Percentiles rank a stretch among this genome's conserved stretches.
These are phyloP conservation scores for Megaceryle torquata DNA, from an alignment of 2,113 vertebrate genomes.

Conservation along the genomic window DNA sequence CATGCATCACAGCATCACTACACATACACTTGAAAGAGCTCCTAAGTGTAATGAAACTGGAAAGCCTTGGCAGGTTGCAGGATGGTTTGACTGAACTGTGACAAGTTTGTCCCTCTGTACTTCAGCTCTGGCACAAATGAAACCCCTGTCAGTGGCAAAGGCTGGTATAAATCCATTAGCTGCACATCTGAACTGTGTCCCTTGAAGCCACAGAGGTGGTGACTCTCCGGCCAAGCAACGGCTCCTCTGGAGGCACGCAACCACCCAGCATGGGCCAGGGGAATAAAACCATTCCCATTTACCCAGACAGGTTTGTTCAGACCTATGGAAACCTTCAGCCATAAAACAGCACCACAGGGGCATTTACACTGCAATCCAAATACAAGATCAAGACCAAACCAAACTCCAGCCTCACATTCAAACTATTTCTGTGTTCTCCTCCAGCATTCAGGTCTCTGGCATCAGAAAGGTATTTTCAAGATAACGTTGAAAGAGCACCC, in stretches of 20 bases:
- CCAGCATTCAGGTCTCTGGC: not conserved
- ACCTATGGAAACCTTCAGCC: not conserved
- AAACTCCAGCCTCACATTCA: not conserved
- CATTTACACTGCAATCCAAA: not conserved
- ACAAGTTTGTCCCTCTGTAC: not conserved
- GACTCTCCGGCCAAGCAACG: not conserved
- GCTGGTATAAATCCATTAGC: not conserved
- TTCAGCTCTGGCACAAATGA: not conserved
- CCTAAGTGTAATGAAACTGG: not conserved
- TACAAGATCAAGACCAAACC: constrained; percentile 6
- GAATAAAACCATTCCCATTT: not conserved
- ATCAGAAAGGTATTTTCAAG: not conserved
- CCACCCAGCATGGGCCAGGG: not conserved
- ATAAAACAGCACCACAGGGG: not conserved
- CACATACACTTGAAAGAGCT: not conserved
- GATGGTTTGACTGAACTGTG: not conserved
- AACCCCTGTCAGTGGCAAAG: not conserved
- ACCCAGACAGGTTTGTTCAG: not conserved
- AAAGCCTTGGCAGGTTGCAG: not conserved
- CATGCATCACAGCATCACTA: not conserved
- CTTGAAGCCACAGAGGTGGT: not conserved
- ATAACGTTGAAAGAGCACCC: not conserved
- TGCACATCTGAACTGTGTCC: not conserved
- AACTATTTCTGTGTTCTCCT: not conserved
- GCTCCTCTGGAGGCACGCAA: not conserved